Evolutionary conservation across 2,113 vertebrate species (phyloP).

Genomic region (Zosterops lateralis): DNA sequence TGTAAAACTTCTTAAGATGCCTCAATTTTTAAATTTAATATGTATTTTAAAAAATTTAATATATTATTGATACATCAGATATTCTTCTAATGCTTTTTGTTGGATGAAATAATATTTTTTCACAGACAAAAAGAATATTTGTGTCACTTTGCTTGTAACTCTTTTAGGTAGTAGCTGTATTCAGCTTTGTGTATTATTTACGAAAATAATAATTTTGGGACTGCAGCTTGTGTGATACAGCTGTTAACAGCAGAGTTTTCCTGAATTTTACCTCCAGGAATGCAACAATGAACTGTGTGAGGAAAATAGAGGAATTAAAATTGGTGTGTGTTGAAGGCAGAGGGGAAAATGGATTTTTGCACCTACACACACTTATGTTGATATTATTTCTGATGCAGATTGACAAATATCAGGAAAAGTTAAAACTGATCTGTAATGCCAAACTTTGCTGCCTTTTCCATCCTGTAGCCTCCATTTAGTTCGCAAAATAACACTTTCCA

Average conservation of each 20-base stretch:
- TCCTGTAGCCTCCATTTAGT: background rate
- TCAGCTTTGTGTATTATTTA: background rate
- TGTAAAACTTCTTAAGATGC: background rate
- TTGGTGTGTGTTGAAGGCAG: background rate
- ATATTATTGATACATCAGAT: background rate
- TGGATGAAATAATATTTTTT: background rate
- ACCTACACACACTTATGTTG: background rate
- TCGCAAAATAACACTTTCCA: background rate
- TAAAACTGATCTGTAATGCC: background rate
- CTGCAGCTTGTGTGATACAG: background rate
- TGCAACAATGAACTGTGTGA: background rate
- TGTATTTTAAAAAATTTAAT: background rate
- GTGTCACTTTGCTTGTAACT: background rate
- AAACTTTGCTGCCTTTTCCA: background rate
- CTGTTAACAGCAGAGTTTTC: background rate
- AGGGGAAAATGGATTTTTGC: background rate
- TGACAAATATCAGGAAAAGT: background rate
- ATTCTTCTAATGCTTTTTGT: background rate
- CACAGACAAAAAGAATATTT: background rate
- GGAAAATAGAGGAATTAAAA: background rate
- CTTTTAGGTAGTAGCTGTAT: background rate
- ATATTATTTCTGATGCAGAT: background rate
- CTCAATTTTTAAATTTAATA: background rate
- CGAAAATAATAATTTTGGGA: background rate
- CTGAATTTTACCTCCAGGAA: background rate